A percentile compares a stretch with the other conserved stretches of the same genome.
phyloP scores from a whole-genome alignment of 2,888 invertebrate species.

The Pammene fasciana region DNA sequence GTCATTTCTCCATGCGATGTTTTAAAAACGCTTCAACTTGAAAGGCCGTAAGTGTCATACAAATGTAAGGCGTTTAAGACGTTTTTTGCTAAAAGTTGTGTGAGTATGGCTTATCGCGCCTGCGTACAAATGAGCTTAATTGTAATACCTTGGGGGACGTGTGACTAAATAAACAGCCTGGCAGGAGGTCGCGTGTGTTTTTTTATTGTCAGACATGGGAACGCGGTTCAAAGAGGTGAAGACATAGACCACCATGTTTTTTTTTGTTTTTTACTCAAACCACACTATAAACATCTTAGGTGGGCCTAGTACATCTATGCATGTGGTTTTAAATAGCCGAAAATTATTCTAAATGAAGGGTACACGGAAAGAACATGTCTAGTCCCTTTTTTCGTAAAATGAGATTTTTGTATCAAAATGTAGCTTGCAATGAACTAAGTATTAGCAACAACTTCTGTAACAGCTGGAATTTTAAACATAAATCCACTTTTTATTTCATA shows the following conservation, averaged over 20 bases:
- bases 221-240: slow-evolving; percentile 14
- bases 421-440: no score
- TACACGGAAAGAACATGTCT: no score
- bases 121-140: slow-evolving; percentile 82
- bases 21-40: not conserved
- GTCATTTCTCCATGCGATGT: not conserved
- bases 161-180: slow-evolving; percentile 71
- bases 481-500: no score
- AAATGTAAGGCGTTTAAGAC: not conserved
- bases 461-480: no score
- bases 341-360: no score
- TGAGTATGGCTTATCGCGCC: slow-evolving; percentile 76
- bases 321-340: no score
- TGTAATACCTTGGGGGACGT: slow-evolving; percentile 73
- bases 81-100: not conserved
- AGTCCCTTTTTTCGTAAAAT: no score
- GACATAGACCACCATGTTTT: not conserved
- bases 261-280: no score
- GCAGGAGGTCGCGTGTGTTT: slow-evolving; percentile 74
- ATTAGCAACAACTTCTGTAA: no score
- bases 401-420: no score
- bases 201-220: slow-evolving; percentile 60
- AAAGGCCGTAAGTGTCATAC: slow-evolving; percentile 3
- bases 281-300: no score
- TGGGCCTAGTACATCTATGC: no score